Evolutionary conservation across 2,113 vertebrate species (phyloP).

Genomic region (Maccullochella peelii): DNA sequence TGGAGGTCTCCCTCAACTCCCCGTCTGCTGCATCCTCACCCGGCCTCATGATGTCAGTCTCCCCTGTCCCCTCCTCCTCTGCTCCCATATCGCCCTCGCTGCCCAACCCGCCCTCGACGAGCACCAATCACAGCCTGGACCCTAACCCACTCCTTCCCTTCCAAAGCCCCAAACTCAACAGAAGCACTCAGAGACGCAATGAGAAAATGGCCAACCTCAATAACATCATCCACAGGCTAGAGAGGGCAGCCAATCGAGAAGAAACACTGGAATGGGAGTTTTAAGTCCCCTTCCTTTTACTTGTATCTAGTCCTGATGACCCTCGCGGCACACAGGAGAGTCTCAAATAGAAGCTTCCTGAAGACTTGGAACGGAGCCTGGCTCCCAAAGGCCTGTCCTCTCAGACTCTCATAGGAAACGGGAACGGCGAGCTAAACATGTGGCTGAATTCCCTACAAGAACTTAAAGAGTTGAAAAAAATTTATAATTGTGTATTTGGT

Average conservation of each 20-base stretch:
- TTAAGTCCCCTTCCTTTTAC: slow-evolving; percentile 75
- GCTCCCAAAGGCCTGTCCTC: slow-evolving; percentile 63
- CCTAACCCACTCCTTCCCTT: slow-evolving; percentile 79
- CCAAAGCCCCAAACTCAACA: slow-evolving; percentile 88
- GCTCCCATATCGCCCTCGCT: slow-evolving; percentile 92
- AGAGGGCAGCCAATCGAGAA: slow-evolving; percentile 95
- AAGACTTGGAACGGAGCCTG: slow-evolving; percentile 62
- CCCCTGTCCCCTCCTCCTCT: slow-evolving; percentile 91
- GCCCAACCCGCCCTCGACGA: slow-evolving; percentile 75
- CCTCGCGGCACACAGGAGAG: slow-evolving; percentile 44
- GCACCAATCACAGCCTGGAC: slow-evolving; percentile 83
- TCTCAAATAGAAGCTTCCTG: slow-evolving; percentile 61
- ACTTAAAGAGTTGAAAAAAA: slow-evolving; percentile 90
- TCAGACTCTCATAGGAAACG: slow-evolving; percentile 56
- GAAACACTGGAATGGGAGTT: slow-evolving; percentile 98
- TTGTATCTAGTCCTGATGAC: slow-evolving; percentile 39
- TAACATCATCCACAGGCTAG: slow-evolving; percentile 98
- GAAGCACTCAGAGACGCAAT: slow-evolving; percentile 92
- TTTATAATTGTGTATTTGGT: slow-evolving; percentile 96
- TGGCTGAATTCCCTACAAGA: slow-evolving; percentile 77
- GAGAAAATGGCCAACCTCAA: slow-evolving; percentile 99
- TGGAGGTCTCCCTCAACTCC: slow-evolving; percentile 92
- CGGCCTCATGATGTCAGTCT: slow-evolving; percentile 91
- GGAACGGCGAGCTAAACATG: slow-evolving; percentile 56
- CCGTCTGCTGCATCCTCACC: slow-evolving; percentile 94